Base-by-base conservation (phyloP, 2,113 vertebrate species). In the Pao palembangensis region DNA sequence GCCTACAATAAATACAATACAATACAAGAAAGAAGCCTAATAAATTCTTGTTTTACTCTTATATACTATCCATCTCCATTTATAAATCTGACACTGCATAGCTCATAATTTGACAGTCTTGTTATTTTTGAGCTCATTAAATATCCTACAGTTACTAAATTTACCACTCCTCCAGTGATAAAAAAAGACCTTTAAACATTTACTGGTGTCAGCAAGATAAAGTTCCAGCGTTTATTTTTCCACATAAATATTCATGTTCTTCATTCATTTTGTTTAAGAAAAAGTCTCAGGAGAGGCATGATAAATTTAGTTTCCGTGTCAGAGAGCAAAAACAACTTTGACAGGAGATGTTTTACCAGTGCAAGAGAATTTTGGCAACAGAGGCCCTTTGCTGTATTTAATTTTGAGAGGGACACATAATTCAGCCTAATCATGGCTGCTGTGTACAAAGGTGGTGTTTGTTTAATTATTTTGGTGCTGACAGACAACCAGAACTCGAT, bases 381-480 rank as follows among this genome's bases (percentile, higher is more conserved):
- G 67, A 71, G 56, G 79, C 83, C 69, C 75, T 75, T 80, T 79
- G 64, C 68, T 75, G 76, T 76, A 70, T 79, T 79, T 79, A 80
- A 73, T 84, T 82, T 81, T 73, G 71, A 76, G 54, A 61, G 57
- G 64, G 64, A 79, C 83, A 81, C 75, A 74, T 74, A 78, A 71
- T 77, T 85, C 65, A 34, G 78, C 71, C 79, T 86, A 88, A 89
- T 90, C 85, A 88, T 81, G 80, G 75, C 83, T 68, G 69, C 78
- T 46, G 72, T 23, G 79, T 80, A 89, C 87, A 88, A 89, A 88
- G 83, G 76, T 69, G 73, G 67, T 78, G 78, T 85, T 89, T 89
- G 83, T 90, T 86, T 88, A 86, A 87, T 88, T 84, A 81, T 77
- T 83, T 81, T 79, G 82, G 79, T 80, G 56, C 73, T 55, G 80